These are phyloP conservation scores for Amblyteles armatorius DNA, from an alignment of 2,888 invertebrate species.

Conservation along the genomic window DNA sequence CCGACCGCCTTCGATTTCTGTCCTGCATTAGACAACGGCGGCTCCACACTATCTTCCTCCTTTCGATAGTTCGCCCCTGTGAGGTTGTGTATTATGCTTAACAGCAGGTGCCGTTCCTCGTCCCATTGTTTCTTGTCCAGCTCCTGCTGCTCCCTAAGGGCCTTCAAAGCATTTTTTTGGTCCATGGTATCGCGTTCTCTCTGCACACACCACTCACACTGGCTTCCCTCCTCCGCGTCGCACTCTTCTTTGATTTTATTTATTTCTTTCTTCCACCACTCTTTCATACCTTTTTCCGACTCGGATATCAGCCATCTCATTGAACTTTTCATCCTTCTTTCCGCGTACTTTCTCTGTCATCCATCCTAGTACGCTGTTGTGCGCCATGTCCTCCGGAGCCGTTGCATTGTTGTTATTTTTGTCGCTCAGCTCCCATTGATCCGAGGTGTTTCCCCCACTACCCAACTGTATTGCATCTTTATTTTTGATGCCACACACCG, in stretches of 20 bases:
- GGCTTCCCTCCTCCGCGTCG: neutral
- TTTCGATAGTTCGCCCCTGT: neutral
- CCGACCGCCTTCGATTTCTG: neutral
- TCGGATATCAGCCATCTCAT: neutral
- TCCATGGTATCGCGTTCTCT: neutral
- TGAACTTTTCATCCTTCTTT: neutral
- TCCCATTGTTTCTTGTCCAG: neutral
- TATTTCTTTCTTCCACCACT: slow-evolving; percentile 14
- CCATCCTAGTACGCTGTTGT: neutral
- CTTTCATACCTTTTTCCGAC: neutral
- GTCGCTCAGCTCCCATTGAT: neutral
- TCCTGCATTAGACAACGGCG: neutral
- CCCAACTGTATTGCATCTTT: too few species aligned
- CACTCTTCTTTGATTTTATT: neutral
- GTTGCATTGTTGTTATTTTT: neutral
- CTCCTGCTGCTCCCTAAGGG: neutral
- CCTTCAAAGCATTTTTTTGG: neutral
- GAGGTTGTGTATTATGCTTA: neutral
- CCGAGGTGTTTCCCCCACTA: neutral
- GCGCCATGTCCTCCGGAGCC: neutral
- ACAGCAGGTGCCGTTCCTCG: neutral
- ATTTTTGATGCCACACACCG: too few species aligned
- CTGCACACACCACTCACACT: neutral
- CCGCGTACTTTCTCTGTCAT: slow-evolving; percentile 3
- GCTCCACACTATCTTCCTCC: neutral